Percentiles rank a stretch among this genome's conserved stretches.
These are phyloP conservation scores for Drosophila pseudoobscura DNA, from an alignment of 1,140 invertebrate genomes.

Conservation along the genomic window DNA sequence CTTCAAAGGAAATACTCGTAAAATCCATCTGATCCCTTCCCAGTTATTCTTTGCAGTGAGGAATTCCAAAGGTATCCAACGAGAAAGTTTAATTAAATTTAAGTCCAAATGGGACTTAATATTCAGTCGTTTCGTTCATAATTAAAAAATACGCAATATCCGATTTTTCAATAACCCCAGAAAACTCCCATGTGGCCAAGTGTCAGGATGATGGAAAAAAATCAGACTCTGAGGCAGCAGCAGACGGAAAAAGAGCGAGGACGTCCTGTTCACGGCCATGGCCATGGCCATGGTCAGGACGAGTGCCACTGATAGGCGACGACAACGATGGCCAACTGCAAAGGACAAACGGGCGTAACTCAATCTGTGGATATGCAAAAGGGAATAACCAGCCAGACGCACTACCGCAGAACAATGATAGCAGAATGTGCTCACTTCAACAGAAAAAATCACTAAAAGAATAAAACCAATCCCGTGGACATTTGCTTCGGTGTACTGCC, in stretches of 20 bases:
- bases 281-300: conserved; percentile 29
- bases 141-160: conserved; percentile 75
- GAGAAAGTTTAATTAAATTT: conserved; percentile 60
- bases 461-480: conserved; percentile 32
- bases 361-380: conserved; percentile 69
- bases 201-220: conserved; percentile 5
- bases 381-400: conserved; percentile 47
- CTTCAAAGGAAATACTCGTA: not conserved
- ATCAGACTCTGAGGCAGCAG: not conserved
- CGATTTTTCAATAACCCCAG: conserved; percentile 67
- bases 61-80: not conserved
- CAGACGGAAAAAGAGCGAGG: not conserved
- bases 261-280: conserved; percentile 41
- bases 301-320: conserved; percentile 53
- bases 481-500: conserved; percentile 38
- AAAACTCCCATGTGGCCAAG: conserved; percentile 5
- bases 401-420: conserved; percentile 57
- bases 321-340: conserved; percentile 36
- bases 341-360: conserved; percentile 63
- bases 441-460: conserved; percentile 22
- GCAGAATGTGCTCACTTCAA: conserved; percentile 29
- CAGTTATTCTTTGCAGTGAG: not conserved
- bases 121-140: conserved; percentile 46
- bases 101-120: conserved; percentile 62
- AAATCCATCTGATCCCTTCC: not conserved